Evolutionary conservation across 92 coral and sea anemone species (phyloP), one percentile per base, ranked within the genome.

Genomic region (Palythoa grandiflora): DNA sequence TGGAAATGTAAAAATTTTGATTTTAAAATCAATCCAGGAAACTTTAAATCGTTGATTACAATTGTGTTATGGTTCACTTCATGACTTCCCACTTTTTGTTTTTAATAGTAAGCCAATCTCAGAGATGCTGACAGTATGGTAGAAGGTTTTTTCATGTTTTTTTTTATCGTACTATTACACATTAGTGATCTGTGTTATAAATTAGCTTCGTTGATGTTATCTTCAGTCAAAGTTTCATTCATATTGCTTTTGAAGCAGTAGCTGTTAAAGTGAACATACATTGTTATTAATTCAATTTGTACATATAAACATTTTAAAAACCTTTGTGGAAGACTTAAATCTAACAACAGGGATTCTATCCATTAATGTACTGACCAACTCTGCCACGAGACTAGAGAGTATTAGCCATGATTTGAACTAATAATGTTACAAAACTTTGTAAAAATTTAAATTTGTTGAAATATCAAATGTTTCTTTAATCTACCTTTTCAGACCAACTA

Each of bases 271-370:
- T 65, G 75, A 28, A 15, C 44, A 81, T 65, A 37, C 54, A 66
- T 81, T 80, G 70, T 80, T 21, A 61, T 66, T n/a, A 36, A 35
- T 70, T 70, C 47, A 48, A 81, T 68, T 81, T 81, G 39, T 81
- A 5, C 71, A 81, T 44, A 44, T 81, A 81, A 81, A 81, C 74
- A 81, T 81, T 81, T 81, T 40, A 28, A 68, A 37, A 39, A 81
- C 19, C 47, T 66, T 65, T 44, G 60, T 78, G 50, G 38, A 37
- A 55, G 53, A 52, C 80, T 51, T 76, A 44, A 44, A 44, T 76
- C 21, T 76, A 39, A 76, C 80, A 2, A 52, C 65, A 76, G 80
- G 80, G 80, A 50, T 76, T 40, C 51, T 76, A 54, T 5, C 14
- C 12, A 28, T 36, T 76, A 76, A 52, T 50, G 40, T 17, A 48